These are phyloP conservation scores for Drosophila gunungcola DNA, from an alignment of 1,140 invertebrate genomes.

Conservation along the genomic window DNA sequence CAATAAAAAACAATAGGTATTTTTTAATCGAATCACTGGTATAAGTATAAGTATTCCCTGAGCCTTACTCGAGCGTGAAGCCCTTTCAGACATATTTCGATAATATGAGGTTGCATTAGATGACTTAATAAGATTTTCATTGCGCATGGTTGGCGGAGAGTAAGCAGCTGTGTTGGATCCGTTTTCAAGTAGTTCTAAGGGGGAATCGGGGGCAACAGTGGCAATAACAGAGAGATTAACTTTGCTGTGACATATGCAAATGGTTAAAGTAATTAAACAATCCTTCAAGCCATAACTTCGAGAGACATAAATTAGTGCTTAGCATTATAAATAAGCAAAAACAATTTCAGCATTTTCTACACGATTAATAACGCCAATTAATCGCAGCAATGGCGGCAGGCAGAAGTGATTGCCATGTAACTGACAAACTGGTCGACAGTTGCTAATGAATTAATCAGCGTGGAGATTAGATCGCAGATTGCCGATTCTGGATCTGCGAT, in stretches of 20 bases:
- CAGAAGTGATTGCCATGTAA: slow-evolving; percentile 44
- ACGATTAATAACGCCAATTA: slow-evolving; percentile 71
- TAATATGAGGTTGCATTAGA: slow-evolving; percentile 45
- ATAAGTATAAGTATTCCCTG: not conserved
- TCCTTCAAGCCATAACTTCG: slow-evolving; percentile 43
- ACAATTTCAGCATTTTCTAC: slow-evolving; percentile 61
- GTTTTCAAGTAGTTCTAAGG: slow-evolving; percentile 19
- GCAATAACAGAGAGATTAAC: not conserved
- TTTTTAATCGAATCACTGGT: not conserved
- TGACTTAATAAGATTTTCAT: slow-evolving; percentile 62
- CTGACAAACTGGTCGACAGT: slow-evolving; percentile 75
- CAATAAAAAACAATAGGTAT: slow-evolving; percentile 20
- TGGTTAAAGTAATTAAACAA: slow-evolving; percentile 65
- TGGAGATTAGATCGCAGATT: slow-evolving; percentile 36
- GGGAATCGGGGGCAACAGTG: not conserved
- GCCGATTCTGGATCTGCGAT: slow-evolving; percentile 32
- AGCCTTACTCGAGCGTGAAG: slow-evolving; percentile 18
- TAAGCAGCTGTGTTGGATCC: slow-evolving; percentile 24
- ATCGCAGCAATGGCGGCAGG: slow-evolving; percentile 13
- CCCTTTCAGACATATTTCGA: slow-evolving; percentile 16
- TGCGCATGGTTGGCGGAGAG: slow-evolving; percentile 7
- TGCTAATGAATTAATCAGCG: slow-evolving; percentile 76
- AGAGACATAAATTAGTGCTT: slow-evolving; percentile 63
- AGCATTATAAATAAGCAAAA: slow-evolving; percentile 55
- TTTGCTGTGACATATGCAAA: slow-evolving; percentile 77